Base-by-base conservation (phyloP, 2,113 vertebrate species). In the Gavia stellata region DNA sequence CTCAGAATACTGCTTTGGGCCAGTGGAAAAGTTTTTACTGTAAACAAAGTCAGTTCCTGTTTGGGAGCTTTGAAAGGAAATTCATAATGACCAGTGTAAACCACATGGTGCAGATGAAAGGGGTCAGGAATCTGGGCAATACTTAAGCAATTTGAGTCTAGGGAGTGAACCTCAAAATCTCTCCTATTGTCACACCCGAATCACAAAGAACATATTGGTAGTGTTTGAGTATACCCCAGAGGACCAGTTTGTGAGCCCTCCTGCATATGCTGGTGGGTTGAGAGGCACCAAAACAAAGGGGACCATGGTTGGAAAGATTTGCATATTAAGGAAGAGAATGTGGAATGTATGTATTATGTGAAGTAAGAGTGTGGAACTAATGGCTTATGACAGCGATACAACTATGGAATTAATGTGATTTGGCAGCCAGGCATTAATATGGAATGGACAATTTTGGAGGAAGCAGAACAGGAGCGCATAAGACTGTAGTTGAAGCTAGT, bases 271-370 rank as follows among this genome's bases (percentile, higher is more conserved):
- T 91, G 78, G 33, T 90, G 68, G 58, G n/a, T 82, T 86, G 59
- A 86, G 89, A 92, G 38, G 58, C 67, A 81, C 74, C 5, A 10
- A 96, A 94, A 95, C 91, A 97, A 96, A 95, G 50, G 84, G 62
- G 29, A 73, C 74, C 38, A 36, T 95, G 75, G 71, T 47, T 96
- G 74, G 94, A 82, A 96, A 96, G 92, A 96, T 97, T 94, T 96
- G 86, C 95, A 96, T 96, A 92, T 92, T 96, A 92, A 88, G 94
- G 88, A 94, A 78, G 94, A 94, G 91, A 95, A 92, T 97, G 94
- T 78, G 94, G 95, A 96, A 92, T 95, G 81, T 97, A 86, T 92
- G 87, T 94, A 91, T 97, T 95, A 94, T 95, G 87, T 94, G 90
- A 93, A 67, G 85, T 33, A 96, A 90, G 80, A 88, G 50, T 66